Percentiles rank a stretch among this genome's conserved stretches.
Conservation (phyloP, 2,888 invertebrate genomes). For the Eumacrocentrus americanus region DNA sequence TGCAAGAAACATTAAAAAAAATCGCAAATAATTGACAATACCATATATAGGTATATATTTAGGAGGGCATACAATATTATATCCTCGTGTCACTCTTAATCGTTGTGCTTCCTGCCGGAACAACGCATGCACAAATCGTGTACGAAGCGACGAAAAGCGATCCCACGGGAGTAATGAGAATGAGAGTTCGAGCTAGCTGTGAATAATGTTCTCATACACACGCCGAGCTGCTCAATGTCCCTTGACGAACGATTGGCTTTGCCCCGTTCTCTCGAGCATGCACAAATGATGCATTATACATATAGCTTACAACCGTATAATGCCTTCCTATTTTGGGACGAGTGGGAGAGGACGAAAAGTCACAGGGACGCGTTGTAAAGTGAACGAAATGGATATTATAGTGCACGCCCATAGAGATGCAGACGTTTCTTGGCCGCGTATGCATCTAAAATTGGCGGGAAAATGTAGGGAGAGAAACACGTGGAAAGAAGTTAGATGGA, state of each 20-base stretch:
- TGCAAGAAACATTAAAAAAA: too few species aligned
- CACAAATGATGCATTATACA: background rate
- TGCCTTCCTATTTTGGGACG: conserved; percentile 2
- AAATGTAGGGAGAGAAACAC: background rate
- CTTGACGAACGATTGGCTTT: conserved; percentile 18
- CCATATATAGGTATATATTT: too few species aligned
- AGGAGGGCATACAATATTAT: too few species aligned
- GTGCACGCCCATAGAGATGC: background rate
- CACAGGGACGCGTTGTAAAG: background rate
- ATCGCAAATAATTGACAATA: too few species aligned
- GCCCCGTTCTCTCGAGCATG: background rate
- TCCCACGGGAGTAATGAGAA: conserved; percentile 28
- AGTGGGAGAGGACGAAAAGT: conserved; percentile 8
- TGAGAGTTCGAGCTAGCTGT: background rate
- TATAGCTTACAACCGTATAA: background rate
- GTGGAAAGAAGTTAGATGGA: too few species aligned
- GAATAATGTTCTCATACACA: conserved; percentile 17
- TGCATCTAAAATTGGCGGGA: background rate
- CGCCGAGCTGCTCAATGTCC: conserved; percentile 8
- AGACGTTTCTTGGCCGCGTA: background rate
- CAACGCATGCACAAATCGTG: conserved; percentile 19
- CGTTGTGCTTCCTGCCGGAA: conserved; percentile 30
- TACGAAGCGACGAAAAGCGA: conserved; percentile 26
- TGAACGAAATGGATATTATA: background rate
- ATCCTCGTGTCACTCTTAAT: conserved; percentile 36